Conservation (phyloP, 2,888 invertebrate species). For the Alloscopus bannaensis region DNA sequence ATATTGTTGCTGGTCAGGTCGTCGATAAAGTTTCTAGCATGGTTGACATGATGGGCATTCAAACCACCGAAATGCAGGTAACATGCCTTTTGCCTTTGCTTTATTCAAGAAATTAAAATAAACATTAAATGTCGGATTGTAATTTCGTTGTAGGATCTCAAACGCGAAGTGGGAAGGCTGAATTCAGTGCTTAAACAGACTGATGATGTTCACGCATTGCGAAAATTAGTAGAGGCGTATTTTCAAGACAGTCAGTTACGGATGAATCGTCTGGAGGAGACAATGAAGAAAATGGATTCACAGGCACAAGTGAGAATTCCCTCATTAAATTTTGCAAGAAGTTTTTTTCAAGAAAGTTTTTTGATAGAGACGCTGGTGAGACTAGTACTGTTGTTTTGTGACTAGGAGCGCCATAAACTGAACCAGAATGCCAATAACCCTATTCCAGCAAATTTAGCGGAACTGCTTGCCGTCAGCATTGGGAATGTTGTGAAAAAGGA, state of each 20-base stretch:
- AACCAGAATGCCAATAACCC: constrained; percentile 52
- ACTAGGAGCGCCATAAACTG: constrained; percentile 57
- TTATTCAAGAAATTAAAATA: background rate
- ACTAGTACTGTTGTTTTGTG: no score
- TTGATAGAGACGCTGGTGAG: no score
- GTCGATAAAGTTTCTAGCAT: constrained; percentile 70
- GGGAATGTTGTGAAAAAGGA: constrained; percentile 78
- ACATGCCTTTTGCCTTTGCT: background rate
- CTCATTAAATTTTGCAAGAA: no score
- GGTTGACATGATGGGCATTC: constrained; percentile 69
- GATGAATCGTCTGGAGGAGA: constrained; percentile 66
- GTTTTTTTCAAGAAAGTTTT: no score
- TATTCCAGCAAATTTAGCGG: constrained; percentile 69
- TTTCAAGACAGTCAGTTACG: constrained; percentile 62
- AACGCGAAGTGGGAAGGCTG: constrained; percentile 68
- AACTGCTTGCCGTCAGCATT: constrained; percentile 67
- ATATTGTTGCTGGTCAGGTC: constrained; percentile 37
- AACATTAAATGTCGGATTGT: no score
- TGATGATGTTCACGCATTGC: constrained; percentile 35
- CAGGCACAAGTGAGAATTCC: no score
- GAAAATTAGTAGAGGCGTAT: constrained; percentile 36
- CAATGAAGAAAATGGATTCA: constrained; percentile 60
- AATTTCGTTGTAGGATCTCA: constrained; percentile 69
- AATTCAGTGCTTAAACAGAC: constrained; percentile 50
- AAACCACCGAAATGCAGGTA: constrained; percentile 71